A percentile compares a stretch with the other conserved stretches of the same genome.
These are phyloP conservation scores for Onthophagus taurus DNA, from an alignment of 1,140 invertebrate species.

Conservation along the genomic window DNA sequence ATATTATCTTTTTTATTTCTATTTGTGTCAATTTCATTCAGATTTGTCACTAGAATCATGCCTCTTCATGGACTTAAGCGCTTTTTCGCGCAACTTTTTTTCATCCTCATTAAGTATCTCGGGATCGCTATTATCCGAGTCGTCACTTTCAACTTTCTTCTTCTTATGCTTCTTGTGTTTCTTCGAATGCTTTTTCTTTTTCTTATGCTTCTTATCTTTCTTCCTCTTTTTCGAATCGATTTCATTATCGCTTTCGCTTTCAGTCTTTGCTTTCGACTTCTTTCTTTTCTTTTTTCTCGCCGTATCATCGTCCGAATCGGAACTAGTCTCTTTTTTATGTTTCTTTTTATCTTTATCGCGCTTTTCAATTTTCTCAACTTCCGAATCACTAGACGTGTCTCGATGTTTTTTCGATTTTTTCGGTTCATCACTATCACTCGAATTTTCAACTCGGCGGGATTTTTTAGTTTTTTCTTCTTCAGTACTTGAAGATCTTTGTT, in stretches of 20 bases:
- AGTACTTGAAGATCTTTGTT: conserved; percentile 23
- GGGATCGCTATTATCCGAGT: conserved; percentile 49
- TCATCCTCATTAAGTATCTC: conserved; percentile 68
- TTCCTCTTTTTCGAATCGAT: conserved; percentile 59
- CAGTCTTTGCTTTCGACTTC: conserved; percentile 30
- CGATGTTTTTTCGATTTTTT: conserved; percentile 41
- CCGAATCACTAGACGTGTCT: conserved; percentile 36
- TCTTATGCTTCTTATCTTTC: conserved; percentile 60
- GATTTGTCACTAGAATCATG: conserved; percentile 37
- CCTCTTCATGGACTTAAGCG: conserved; percentile 63
- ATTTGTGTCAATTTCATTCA: conserved; percentile 23
- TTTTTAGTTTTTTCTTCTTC: conserved; percentile 40
- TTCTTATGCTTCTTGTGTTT: conserved; percentile 60
- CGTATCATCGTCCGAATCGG: conserved; percentile 47
- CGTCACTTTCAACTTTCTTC: conserved; percentile 51
- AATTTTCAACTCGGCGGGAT: conserved; percentile 47
- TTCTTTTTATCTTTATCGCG: conserved; percentile 43
- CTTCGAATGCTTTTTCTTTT: conserved; percentile 58
- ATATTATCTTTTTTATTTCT: conserved; percentile 2
- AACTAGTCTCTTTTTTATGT: conserved; percentile 60
- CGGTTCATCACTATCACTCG: conserved; percentile 41
- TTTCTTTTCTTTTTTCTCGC: conserved; percentile 31
- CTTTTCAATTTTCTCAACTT: conserved; percentile 24
- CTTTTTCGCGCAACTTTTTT: conserved; percentile 77
- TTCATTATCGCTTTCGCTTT: conserved; percentile 50